phyloP scores from a whole-genome alignment of 2,113 vertebrate species.

The Misgurnus mizolepis region DNA sequence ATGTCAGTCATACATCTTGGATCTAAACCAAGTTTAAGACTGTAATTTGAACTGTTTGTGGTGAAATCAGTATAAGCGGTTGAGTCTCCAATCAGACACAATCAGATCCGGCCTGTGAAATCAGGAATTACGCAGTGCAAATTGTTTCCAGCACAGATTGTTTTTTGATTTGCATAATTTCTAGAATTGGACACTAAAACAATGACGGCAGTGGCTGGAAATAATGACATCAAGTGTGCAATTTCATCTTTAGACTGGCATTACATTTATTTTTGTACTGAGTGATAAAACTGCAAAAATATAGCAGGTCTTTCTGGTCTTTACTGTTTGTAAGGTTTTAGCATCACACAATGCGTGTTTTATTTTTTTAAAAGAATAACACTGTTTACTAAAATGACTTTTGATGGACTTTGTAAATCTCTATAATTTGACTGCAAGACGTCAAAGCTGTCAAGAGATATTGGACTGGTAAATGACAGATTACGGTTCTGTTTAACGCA shows the following conservation, averaged over 20 bases:
- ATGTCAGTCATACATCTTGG: slow-evolving; percentile 7
- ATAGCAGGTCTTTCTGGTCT: too few relatives aligned
- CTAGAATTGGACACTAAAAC: too few relatives aligned
- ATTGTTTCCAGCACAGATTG: too few relatives aligned
- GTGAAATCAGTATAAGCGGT: too few relatives aligned
- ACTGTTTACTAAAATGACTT: background rate
- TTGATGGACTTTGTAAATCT: background rate
- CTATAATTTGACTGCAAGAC: slow-evolving; percentile 3
- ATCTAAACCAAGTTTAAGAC: background rate
- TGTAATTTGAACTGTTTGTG: background rate
- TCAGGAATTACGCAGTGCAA: too few relatives aligned
- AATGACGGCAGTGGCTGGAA: too few relatives aligned
- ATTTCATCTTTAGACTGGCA: too few relatives aligned
- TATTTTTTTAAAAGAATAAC: background rate
- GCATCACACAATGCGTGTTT: background rate
- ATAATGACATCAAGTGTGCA: too few relatives aligned
- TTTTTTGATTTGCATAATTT: too few relatives aligned
- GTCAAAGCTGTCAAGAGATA: slow-evolving; percentile 2
- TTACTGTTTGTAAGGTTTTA: too few relatives aligned
- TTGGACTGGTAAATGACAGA: background rate
- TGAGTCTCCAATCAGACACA: too few relatives aligned
- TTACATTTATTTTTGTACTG: background rate
- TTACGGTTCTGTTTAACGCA: background rate
- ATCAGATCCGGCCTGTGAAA: too few relatives aligned
- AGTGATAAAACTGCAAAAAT: background rate